Percentiles rank a stretch among this genome's conserved stretches.
Conservation (phyloP, 2,888 invertebrate genomes). For the Pyrrhosoma nymphula region DNA sequence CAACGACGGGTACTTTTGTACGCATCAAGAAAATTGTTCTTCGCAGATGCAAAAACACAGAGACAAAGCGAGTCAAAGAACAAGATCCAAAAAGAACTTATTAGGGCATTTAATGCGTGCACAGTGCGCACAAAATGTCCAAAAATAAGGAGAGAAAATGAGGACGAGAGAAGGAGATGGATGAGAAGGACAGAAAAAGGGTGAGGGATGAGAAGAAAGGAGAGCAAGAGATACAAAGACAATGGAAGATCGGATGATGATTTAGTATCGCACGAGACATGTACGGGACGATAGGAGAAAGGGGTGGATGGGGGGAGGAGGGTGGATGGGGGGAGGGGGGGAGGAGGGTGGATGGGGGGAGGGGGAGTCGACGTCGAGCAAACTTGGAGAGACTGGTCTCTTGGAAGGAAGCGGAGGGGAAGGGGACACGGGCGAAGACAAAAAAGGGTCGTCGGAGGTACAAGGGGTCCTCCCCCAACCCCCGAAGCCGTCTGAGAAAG, state of each 20-base stretch:
- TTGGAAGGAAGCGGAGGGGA: background rate
- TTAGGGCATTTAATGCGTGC: background rate
- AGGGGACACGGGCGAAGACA: background rate
- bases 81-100: background rate
- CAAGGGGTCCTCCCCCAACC: background rate
- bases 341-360: background rate
- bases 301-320: background rate
- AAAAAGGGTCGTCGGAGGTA: background rate
- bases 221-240: background rate
- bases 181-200: background rate
- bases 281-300: too few species aligned
- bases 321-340: background rate
- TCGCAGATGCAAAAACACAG: too few species aligned
- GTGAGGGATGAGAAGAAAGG: background rate
- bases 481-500: background rate
- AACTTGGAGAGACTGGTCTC: slow-evolving; percentile 35
- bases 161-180: background rate
- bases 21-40: too few species aligned
- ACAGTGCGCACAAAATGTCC: too few species aligned
- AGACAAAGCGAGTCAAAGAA: too few species aligned
- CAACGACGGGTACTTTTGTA: too few species aligned
- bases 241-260: background rate
- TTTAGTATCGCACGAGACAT: background rate
- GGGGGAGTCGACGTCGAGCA: background rate
- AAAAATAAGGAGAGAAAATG: background rate